Conservation (phyloP, 1,140 invertebrate species). For the Sminthurinus signatus region DNA sequence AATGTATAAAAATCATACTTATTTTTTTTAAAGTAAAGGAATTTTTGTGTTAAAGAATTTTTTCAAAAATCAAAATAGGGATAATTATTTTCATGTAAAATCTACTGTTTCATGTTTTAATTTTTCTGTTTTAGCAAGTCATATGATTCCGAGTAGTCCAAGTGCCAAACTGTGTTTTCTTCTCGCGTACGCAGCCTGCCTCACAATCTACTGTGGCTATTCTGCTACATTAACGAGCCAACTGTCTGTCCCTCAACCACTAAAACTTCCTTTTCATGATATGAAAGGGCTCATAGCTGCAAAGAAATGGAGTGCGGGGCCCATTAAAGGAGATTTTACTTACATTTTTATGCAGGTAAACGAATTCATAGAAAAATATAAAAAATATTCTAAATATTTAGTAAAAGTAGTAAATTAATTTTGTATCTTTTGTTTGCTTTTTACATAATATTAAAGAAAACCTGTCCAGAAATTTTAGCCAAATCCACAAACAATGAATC, state of each 20-base stretch:
- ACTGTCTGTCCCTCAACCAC: constrained; percentile 10
- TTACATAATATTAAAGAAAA: constrained; percentile 21
- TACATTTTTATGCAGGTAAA: constrained; percentile 23
- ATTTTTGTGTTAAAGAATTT: too few relatives aligned
- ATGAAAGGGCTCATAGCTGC: background rate
- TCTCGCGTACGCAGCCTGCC: constrained; percentile 6
- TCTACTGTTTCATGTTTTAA: too few relatives aligned
- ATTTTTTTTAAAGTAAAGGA: too few relatives aligned
- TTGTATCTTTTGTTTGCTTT: too few relatives aligned
- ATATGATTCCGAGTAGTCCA: background rate
- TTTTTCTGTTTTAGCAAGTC: constrained; percentile 12
- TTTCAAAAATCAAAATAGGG: too few relatives aligned
- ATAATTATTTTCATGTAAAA: too few relatives aligned
- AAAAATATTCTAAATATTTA: background rate
- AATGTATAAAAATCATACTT: background rate
- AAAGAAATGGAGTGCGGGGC: constrained; percentile 12
- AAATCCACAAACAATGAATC: background rate
- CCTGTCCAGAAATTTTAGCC: constrained; percentile 18
- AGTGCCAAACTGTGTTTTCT: constrained; percentile 14
- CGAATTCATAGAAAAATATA: background rate
- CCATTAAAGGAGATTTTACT: constrained; percentile 16
- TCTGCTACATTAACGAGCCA: constrained; percentile 19
- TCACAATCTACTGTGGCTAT: constrained; percentile 17
- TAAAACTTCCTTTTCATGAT: constrained; percentile 20
- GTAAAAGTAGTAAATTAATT: background rate